Base-by-base conservation (phyloP, 2,113 vertebrate genomes). In the Asarcornis scutulata region DNA sequence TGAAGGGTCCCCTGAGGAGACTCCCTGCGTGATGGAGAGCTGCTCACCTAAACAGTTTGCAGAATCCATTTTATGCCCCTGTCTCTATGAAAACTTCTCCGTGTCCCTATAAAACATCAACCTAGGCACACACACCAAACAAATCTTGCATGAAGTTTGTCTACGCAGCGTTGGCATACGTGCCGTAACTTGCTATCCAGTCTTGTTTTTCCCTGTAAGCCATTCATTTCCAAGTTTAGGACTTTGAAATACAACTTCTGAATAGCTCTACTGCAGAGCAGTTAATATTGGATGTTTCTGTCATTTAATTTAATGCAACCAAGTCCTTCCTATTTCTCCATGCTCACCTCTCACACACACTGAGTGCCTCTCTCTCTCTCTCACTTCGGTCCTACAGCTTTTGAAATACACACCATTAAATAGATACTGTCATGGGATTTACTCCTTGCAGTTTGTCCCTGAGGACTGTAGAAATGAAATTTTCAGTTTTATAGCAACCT, bases 391-490 rank as follows among this genome's bases (percentile, higher is more conserved):
- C 67, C 63, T 59, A 68, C 17, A 59, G 78, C 58, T 91, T 93
- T 91, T 94, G 94, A 96, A 96, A 96, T 94, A 75, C 36, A 86
- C 55, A 48, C 58, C 83, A 94, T 96, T 94, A 96, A 96, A 86
- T 34, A 38, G 44, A 71, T 81, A 55, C 34, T 89, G 81, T 79
- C 88, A 74, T 20, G 60, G 82, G 83, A 95, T 95, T 97, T 97
- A 84, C 52, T 91, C 75, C 80, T 85, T 85, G 58, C 34, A 73
- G 62, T 93, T 96, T 88, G 75, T 93, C 93, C 84, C 84, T 53
- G 74, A 95, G 86, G 64, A 88, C 3, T 72, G 38, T 29, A 72
- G 75, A 96, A 96, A 95, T 86, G 27, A 96, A 95, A 91, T 90
- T 91, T 91, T 94, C 40, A 34, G 11, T 92, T 96, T 96, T 91